Base-by-base conservation (phyloP, 2,888 invertebrate genomes). In the Taphrorychus bicolor region DNA sequence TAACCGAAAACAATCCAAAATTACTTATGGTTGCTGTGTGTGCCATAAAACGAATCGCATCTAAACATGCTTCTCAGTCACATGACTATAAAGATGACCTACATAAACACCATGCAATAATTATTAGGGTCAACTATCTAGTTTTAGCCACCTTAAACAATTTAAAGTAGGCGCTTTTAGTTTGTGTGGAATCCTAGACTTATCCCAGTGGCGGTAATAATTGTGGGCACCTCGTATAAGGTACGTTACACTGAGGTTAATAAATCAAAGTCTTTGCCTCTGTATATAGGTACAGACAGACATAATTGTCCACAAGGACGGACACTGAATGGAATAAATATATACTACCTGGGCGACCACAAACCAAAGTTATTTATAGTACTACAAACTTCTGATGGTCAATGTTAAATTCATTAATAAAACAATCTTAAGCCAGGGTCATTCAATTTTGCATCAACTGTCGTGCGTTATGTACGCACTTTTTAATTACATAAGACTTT, bases 331-430 rank as follows among this genome's bases (percentile, higher is more conserved):
- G 52, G 24, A 41, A 57, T 70, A 62, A 60, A 66, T 66, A n/a
- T n/a, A 70, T 67, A 53, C 70, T 60, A 64, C 63, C 59, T 70
- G 62, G 70, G 57, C 59, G 69, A 69, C 66, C 66, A 69, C 69
- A 65, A 69, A 59, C 57, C 68, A 48, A 70, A 58, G 65, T 70
- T 65, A 68, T 70, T 70, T 64, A 69, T 69, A 65, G 58, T 65
- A 69, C 69, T 71, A 68, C 62, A 67, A 64, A 68, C 60, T 65
- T 72, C 68, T 73, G 73, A 74, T 73, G 74, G 74, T 74, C 74
- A 74, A 73, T 74, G 74, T 73, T 74, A 73, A 71, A 71, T 66
- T 66, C 66, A 72, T 71, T 69, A 71, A 71, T 71, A 73, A 70
- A 73, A 73, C 71, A 72, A 60, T 72, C 69, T 69, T 66, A 69